These are phyloP conservation scores for Apostichopus leukothele DNA, from an alignment of 53 echinoderm and acorn worm species.

Conservation along the genomic window DNA sequence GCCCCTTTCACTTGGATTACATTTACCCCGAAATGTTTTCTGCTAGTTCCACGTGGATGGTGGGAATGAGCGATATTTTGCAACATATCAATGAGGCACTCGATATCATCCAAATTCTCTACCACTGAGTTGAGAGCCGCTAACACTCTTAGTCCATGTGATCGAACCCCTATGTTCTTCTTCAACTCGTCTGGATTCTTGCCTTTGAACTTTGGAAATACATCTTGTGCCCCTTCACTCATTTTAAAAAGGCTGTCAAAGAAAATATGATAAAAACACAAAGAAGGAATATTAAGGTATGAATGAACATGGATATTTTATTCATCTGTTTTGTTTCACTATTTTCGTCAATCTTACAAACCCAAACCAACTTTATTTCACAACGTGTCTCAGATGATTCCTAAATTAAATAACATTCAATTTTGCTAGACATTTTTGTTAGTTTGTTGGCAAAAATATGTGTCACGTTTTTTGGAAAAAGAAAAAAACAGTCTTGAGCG, in stretches of 20 bases:
- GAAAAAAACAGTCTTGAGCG: too few relatives aligned
- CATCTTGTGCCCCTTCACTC: conserved; percentile 35
- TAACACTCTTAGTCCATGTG: conserved; percentile 74
- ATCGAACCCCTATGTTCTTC: conserved; percentile 61
- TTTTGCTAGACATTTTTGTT: too few relatives aligned
- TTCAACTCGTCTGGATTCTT: conserved; percentile 62
- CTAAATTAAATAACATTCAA: too few relatives aligned
- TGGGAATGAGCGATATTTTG: conserved; percentile 70
- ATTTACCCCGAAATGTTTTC: conserved; percentile 38
- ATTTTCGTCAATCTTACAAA: too few relatives aligned
- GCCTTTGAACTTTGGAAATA: conserved; percentile 34
- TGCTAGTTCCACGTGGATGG: conserved; percentile 42
- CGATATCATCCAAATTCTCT: conserved; percentile 73
- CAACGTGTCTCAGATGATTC: too few relatives aligned
- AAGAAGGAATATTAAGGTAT: too few relatives aligned
- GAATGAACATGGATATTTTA: too few relatives aligned
- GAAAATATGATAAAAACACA: not conserved
- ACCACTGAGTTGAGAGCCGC: conserved; percentile 74
- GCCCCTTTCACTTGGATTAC: too few relatives aligned
- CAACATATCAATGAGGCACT: conserved; percentile 73
- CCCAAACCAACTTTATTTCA: too few relatives aligned
- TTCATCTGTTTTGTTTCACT: too few relatives aligned
- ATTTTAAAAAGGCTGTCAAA: conserved; percentile 30
- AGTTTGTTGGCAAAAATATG: too few relatives aligned
- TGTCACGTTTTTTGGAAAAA: too few relatives aligned